Conservation (phyloP, 2,888 invertebrate genomes). For the Cordilura impudica region DNA sequence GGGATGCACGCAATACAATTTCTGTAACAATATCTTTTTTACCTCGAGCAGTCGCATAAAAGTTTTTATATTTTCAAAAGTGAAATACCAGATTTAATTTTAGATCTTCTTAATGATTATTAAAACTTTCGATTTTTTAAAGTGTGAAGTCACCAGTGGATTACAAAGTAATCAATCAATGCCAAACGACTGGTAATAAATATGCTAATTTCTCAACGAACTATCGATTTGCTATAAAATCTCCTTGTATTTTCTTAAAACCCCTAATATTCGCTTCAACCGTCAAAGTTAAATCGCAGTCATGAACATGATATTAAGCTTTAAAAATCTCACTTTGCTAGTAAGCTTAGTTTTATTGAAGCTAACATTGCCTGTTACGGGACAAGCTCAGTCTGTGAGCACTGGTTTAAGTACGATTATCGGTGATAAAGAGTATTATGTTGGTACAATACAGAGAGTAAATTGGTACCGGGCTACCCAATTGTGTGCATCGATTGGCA, state of each 20-base stretch:
- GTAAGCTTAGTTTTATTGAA: not conserved
- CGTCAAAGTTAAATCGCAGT: not conserved
- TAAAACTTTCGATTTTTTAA: no score
- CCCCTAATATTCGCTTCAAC: not conserved
- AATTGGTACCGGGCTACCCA: conserved; percentile 65
- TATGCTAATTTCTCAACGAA: not conserved
- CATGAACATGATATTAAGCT: conserved; percentile 13
- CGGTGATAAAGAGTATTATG: conserved; percentile 52
- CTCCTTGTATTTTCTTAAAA: not conserved
- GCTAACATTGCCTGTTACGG: not conserved
- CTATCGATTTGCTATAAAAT: not conserved
- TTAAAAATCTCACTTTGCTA: not conserved
- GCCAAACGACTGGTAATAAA: not conserved
- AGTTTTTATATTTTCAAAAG: no score
- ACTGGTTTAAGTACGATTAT: not conserved
- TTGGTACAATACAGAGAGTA: conserved; percentile 36
- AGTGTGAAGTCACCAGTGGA: no score
- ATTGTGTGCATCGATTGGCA: conserved; percentile 55
- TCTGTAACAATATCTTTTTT: no score
- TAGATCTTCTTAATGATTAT: no score
- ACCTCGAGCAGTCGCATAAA: no score
- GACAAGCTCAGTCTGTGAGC: not conserved
- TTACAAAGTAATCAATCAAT: not conserved
- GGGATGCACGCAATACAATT: no score
- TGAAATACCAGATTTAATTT: no score